Base-by-base conservation (phyloP, 2,113 vertebrate genomes). In the Desmodus rotundus region DNA sequence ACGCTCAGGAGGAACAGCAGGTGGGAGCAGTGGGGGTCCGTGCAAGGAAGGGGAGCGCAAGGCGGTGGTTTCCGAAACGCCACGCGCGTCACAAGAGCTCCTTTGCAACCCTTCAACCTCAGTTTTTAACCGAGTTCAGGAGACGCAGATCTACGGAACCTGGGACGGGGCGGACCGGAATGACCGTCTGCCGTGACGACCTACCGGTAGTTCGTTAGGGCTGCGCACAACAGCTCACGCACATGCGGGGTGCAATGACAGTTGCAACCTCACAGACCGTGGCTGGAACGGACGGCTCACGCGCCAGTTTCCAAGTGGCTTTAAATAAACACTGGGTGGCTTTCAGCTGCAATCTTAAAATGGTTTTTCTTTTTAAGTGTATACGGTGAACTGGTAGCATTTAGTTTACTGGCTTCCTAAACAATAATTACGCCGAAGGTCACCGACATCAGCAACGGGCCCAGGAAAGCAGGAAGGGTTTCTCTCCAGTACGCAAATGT, bases 261-360 rank as follows among this genome's bases (percentile, higher is more conserved):
- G 96, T 47, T 92, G 97, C 87, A 82, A 94, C 92, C 96, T 96
- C 97, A 96, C 90, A 96, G 93, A 92, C 72, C 36, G 92, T 58
- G 94, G 61, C 50, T 19, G 20, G 92, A 11, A 97, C 93, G 96
- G 92, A 96, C 97, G 6, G 0, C 97, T 96, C 96, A 95, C 38
- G 88, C 68, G 77, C 89, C 68, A 28, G 83, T 87, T 95, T 97
- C 95, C 90, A 89, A 94, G 81, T 91, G 96, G 97, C 96, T 97
- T 93, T 92, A 97, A 98, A 82, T 96, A 98, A 98, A 98, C 98
- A 96, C 68, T 88, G 89, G 96, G 82, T 61, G 77, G 74, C 97
- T 97, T 94, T 78, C 76, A 97, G 98, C 97, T 94, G 97, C 98
- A 97, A 93, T 98, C 97, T 98, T 95, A 84, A 86, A n/a, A n/a